Base-by-base conservation (phyloP, 1,140 invertebrate genomes). In the Hormaphis cornu region DNA sequence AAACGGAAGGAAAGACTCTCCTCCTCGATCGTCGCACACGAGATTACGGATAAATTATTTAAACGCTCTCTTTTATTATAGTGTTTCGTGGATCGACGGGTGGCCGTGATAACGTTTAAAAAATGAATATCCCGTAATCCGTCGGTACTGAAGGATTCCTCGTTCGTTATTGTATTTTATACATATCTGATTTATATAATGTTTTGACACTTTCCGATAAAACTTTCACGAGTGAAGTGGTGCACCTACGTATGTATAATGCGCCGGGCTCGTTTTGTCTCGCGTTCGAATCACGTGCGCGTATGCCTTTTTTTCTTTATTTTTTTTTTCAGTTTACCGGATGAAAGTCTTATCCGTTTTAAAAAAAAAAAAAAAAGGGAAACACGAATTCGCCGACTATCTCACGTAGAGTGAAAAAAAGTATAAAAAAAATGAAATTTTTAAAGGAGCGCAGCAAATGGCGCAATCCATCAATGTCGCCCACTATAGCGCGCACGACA, bases 311-410 rank as follows among this genome's bases (percentile, higher is more conserved):
- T n/a, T n/a, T n/a, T n/a, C n/a, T n/a, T n/a, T n/a, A n/a, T n/a
- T n/a, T n/a, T n/a, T n/a, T 40, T 58, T 20, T 58, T 37, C 33
- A 40, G 14, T 58, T 58, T 40, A 58, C 33, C 54, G 54, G 54
- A 58, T 58, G 33, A 40, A 58, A 58, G 33, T 58, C 33, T 56
- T 58, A 58, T 58, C 54, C 54, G 14, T 58, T 58, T 58, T 58
- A 37, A 56, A 56, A 37, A 58, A 35, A 58, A 56, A 37, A 56
- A 56, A 37, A 58, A 35, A 58, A 56, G 26, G 33, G 12, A 37
- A 37, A 58, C 20, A 58, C 20, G 35, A 58, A 58, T 58, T 58
- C 54, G 24, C 20, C 12, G 33, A 40, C 20, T 40, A 37, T 40
- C n/a, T n/a, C n/a, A n/a, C n/a, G n/a, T n/a, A n/a, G n/a, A n/a